A percentile compares a stretch with the other conserved stretches of the same genome.
phyloP scores from a whole-genome alignment of 1,140 invertebrate species.

The Procambarus clarkii region DNA sequence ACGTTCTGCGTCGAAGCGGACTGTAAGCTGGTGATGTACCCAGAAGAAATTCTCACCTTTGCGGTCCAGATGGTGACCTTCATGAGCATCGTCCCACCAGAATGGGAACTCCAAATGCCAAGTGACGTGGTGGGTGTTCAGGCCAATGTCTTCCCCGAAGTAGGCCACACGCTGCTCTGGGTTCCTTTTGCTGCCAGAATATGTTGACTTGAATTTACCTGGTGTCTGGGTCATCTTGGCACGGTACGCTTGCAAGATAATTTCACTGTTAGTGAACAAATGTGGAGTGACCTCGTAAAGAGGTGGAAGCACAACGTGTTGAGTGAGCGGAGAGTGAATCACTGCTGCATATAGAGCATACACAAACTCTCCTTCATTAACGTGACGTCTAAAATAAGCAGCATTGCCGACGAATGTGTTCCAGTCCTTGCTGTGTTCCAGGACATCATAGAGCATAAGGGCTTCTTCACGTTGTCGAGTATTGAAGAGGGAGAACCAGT shows the following conservation, averaged over 20 bases:
- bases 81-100: slow-evolving; percentile 34
- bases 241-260: slow-evolving; percentile 16
- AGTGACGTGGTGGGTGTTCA: slow-evolving; percentile 49
- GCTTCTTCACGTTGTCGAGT: slow-evolving; percentile 24
- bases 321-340: background rate
- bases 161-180: slow-evolving; percentile 38
- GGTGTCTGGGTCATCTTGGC: slow-evolving; percentile 43
- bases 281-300: slow-evolving; percentile 52
- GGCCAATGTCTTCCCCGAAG: slow-evolving; percentile 40
- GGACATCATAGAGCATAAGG: slow-evolving; percentile 39
- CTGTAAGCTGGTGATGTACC: slow-evolving; percentile 47
- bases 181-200: slow-evolving; percentile 22
- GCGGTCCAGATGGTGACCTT: slow-evolving; percentile 28
- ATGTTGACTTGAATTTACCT: slow-evolving; percentile 3
- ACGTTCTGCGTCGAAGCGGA: slow-evolving; percentile 39
- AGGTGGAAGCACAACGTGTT: slow-evolving; percentile 41
- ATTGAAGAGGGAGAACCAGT: slow-evolving; percentile 62
- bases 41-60: slow-evolving; percentile 33
- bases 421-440: slow-evolving; percentile 40
- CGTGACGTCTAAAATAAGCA: slow-evolving; percentile 11
- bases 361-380: slow-evolving; percentile 53
- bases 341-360: slow-evolving; percentile 34
- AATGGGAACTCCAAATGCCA: slow-evolving; percentile 51
- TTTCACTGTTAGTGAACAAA: slow-evolving; percentile 27
- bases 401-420: slow-evolving; percentile 14